Evolutionary conservation across 2,888 invertebrate genomes (phyloP), one percentile per base, ranked within the genome.

Genomic region (Ennomos fuscantarius): DNA sequence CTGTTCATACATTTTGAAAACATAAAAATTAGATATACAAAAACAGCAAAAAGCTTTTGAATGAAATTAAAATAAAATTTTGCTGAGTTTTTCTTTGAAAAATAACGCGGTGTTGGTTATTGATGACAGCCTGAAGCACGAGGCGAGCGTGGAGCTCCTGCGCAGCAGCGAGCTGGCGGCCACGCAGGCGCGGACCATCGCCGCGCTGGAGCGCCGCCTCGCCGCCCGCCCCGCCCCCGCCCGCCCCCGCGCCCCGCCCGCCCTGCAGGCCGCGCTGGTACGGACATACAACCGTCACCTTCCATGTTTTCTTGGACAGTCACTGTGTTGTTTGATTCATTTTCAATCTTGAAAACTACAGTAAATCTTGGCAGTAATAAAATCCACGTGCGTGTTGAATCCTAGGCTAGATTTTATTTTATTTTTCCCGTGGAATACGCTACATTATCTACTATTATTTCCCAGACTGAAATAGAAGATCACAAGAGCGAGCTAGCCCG

Each of bases 391-490:
- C n/a, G n/a, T n/a, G n/a, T n/a, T n/a, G n/a, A n/a, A n/a, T n/a
- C n/a, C n/a, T n/a, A n/a, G n/a, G n/a, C n/a, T n/a, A n/a, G n/a
- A n/a, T n/a, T n/a, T n/a, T n/a, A n/a, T n/a, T 36, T 1, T 61
- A 33, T 45, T 57, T 35, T 13, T 15, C 9, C 10, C 10, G 3
- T 9, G 13, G 13, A 13, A 9, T 13, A 6, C 11, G 6, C 37
- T 3, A 39, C n/a, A 8, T 11, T 12, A 36, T 13, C 10, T 8
- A 46, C 9, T 39, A 3, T 36, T 49, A 1, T 9, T 37, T 34
- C 9, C n/a, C 69, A 93, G 93, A 88, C 82, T 32, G 93, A 93
- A 69, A 81, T 93, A 34, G 90, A 93, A 62, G 78, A 80, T 37
- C 93, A 93, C 63, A 90, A 89, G 52, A 69, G 74, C 0, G 82